These are phyloP conservation scores for Bombus waltoni DNA, from an alignment of 1,140 invertebrate genomes.

Conservation along the genomic window DNA sequence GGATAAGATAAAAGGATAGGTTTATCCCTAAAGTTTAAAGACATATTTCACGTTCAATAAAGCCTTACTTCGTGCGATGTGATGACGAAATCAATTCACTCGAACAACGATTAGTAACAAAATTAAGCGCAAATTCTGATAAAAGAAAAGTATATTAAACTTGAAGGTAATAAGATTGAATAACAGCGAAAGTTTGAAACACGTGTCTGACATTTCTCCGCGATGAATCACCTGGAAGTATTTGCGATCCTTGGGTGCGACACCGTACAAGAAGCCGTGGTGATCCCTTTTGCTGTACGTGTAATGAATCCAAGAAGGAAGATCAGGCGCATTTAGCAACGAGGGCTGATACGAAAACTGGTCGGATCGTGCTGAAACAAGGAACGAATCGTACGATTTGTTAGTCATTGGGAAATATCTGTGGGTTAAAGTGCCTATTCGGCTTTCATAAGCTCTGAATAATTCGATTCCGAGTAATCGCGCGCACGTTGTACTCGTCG, in stretches of 20 bases:
- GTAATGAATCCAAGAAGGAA: constrained; percentile 92
- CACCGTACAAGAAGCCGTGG: constrained; percentile 91
- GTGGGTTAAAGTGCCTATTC: not conserved
- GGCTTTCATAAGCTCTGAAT: not conserved
- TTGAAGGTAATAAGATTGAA: not conserved
- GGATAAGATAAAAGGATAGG: no score
- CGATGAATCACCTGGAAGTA: constrained; percentile 81
- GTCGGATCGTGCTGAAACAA: constrained; percentile 65
- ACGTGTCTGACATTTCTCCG: not conserved
- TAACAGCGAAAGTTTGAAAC: not conserved
- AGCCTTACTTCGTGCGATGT: no score
- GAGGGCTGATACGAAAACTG: constrained; percentile 88
- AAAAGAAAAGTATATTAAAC: not conserved
- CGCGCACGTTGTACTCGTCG: not conserved
- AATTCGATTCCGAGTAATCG: constrained; percentile 22
- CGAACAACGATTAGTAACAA: not conserved
- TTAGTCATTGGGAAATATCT: constrained; percentile 1
- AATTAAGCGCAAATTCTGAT: not conserved
- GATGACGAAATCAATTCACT: not conserved
- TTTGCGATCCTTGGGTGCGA: constrained; percentile 86
- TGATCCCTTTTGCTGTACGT: constrained; percentile 89
- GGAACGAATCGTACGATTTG: not conserved
- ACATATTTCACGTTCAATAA: no score
- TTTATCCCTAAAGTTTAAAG: no score
- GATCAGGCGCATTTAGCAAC: constrained; percentile 88